Evolutionary conservation across 2,113 vertebrate species (phyloP).

Genomic region (Pagrus major): DNA sequence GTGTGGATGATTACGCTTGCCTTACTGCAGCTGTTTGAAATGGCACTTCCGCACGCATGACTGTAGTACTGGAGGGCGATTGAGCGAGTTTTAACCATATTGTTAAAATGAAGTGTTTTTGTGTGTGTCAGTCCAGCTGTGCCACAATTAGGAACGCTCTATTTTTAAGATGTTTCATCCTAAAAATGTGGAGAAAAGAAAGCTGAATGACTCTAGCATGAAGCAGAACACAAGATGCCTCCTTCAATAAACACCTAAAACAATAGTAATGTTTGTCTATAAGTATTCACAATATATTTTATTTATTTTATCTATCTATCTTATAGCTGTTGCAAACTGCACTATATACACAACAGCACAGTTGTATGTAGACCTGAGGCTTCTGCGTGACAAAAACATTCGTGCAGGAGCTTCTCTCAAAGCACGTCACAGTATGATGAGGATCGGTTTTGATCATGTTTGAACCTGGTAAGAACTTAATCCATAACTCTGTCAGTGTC

Average conservation of each 20-base stretch:
- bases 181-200: background rate
- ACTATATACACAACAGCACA: background rate
- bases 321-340: background rate
- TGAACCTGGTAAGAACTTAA: background rate
- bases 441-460: background rate
- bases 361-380: background rate
- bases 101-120: slow-evolving; percentile 22
- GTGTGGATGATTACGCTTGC: slow-evolving; percentile 6
- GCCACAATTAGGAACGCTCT: background rate
- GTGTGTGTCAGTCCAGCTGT: slow-evolving; percentile 15
- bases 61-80: slow-evolving; percentile 45
- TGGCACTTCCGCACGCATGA: slow-evolving; percentile 41
- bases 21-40: slow-evolving; percentile 50
- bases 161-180: slow-evolving; percentile 9
- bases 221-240: too few species aligned
- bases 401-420: background rate
- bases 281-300: background rate
- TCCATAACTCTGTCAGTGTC: background rate
- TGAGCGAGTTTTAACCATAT: slow-evolving; percentile 33
- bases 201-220: background rate
- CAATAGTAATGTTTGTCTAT: background rate
- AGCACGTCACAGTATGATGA: background rate
- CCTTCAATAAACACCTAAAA: background rate
- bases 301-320: too few species aligned
- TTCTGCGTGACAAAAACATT: background rate